Base-by-base conservation (phyloP, 2,888 invertebrate genomes). In the Oxytorus armatus region DNA sequence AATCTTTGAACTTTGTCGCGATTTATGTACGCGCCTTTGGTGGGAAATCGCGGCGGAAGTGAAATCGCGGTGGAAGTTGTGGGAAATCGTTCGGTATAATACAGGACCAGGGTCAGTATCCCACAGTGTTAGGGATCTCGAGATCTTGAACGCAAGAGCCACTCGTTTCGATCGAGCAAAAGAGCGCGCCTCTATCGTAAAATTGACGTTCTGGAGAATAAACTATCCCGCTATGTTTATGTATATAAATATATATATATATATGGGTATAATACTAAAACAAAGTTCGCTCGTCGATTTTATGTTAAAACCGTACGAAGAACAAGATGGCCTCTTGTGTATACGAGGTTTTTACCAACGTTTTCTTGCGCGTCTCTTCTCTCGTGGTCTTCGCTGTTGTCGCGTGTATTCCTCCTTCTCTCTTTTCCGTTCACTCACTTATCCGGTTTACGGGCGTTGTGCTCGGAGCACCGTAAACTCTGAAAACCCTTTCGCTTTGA, bases 271-370 rank as follows among this genome's bases (percentile, higher is more conserved):
- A 59, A 79, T 68, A 70, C 69, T 29, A 65, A 23, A 57, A 75
- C 68, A 70, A 75, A 70, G 65, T 75, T 23, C 36, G 65, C 68
- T 69, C 25, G 80, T 74, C 77, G 74, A 81, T 81, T 81, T 81
- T 81, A 81, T 81, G 73, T 77, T 57, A 68, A 77, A 82, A 74
- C 77, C 80, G 82, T 82, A 79, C 74, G 53, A 36, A 61, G 57
- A 68, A 63, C 69, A 69, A 75, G 47, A 79, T 73, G 74, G 69
- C 57, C 47, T 61, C 21, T 61, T 36, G 5, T 42, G 25, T 23
- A n/a, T 42, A 16, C 51, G 25, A 39, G 39, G 44, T 25, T 53
- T 44, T 61, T 66, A 44, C 55, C 55, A 42, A 74, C 63, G 55
- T 23, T n/a, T n/a, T 79, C 73, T 29, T 63, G 70, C 33, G 57